These are phyloP conservation scores for Anolis sagrei DNA, from an alignment of 2,113 vertebrate species.

Conservation along the genomic window DNA sequence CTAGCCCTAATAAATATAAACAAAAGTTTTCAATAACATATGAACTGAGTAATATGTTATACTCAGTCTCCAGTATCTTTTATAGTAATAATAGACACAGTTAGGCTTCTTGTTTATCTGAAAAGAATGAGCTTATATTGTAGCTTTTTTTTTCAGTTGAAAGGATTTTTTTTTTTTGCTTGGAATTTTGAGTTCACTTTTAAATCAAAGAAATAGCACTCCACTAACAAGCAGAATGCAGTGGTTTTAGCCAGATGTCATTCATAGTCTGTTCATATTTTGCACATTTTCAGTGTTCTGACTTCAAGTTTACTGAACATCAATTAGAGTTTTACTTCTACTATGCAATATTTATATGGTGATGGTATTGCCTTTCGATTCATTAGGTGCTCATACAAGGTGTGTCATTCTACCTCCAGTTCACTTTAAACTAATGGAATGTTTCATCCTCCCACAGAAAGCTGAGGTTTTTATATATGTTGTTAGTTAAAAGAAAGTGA, in stretches of 20 bases:
- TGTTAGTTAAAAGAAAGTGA: conserved; percentile 27
- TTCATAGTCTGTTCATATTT: neutral
- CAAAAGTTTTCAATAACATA: neutral
- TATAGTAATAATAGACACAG: neutral
- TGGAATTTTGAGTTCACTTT: conserved; percentile 2
- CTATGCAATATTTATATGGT: neutral
- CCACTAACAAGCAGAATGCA: neutral
- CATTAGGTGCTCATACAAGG: conserved; percentile 41
- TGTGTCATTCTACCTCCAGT: conserved; percentile 44
- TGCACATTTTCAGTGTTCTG: neutral
- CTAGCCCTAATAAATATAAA: neutral
- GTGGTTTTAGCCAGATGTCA: conserved; percentile 15
- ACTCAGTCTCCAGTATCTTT: neutral
- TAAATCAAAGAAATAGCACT: neutral
- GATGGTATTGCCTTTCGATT: conserved; percentile 27
- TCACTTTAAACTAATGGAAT: conserved; percentile 46
- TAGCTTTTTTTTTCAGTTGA: neutral
- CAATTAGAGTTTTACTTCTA: conserved; percentile 31
- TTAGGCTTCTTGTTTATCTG: neutral
- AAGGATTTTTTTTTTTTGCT: accelerated
- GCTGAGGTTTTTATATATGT: conserved; percentile 17
- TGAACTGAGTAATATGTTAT: neutral
- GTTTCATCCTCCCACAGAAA: conserved; percentile 1
- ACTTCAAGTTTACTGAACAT: conserved; percentile 48
- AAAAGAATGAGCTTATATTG: neutral